Evolutionary conservation across 2,888 invertebrate genomes (phyloP).

Genomic region (Patella pellucida): DNA sequence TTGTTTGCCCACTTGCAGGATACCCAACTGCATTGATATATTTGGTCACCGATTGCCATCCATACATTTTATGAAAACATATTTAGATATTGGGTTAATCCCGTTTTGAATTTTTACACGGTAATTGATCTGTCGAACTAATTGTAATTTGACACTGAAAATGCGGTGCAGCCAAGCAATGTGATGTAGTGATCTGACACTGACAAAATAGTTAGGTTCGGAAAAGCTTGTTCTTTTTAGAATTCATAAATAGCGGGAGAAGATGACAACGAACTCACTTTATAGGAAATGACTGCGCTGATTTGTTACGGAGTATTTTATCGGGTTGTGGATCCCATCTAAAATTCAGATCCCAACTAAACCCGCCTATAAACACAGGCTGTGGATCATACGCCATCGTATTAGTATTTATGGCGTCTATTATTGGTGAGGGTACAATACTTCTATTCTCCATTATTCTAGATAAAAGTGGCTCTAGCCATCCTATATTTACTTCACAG

Average conservation of each 20-base stretch:
- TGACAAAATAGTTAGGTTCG: no score
- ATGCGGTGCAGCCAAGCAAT: no score
- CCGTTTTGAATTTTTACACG: no score
- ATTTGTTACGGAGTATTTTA: neutral
- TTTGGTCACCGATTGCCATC: no score
- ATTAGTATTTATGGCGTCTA: slow-evolving; percentile 95
- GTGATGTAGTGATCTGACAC: no score
- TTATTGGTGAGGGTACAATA: slow-evolving; percentile 83
- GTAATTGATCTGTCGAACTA: no score
- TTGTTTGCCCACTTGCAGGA: no score
- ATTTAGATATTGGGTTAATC: no score
- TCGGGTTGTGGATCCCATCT: slow-evolving; percentile 90
- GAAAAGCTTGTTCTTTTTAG: neutral
- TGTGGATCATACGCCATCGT: slow-evolving; percentile 91
- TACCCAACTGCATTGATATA: no score
- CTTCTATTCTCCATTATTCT: slow-evolving; percentile 80
- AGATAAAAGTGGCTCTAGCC: slow-evolving; percentile 88
- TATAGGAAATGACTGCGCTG: neutral
- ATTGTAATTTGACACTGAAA: no score
- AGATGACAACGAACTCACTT: neutral
- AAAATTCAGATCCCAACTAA: slow-evolving; percentile 97
- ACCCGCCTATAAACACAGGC: slow-evolving; percentile 88
- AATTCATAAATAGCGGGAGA: neutral
- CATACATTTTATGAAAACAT: no score
- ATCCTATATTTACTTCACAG: slow-evolving; percentile 91